A percentile compares a stretch with the other conserved stretches of the same genome.
Evolutionary conservation across 1,140 invertebrate species (phyloP).

Genomic region (Drosophila serrata): DNA sequence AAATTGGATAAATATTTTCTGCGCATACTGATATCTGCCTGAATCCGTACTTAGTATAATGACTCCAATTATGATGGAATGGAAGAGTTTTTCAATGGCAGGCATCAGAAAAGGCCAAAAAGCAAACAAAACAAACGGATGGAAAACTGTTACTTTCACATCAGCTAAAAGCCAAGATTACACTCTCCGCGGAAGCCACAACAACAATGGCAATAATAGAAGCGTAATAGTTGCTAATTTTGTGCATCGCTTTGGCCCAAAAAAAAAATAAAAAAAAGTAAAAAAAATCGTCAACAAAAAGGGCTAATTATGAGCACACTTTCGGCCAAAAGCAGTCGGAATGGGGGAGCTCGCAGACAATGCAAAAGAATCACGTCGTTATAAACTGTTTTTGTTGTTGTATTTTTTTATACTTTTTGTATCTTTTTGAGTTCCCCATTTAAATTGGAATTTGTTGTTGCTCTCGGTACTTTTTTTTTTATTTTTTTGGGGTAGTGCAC

Average conservation of each 20-base stretch:
- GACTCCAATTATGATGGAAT: slow-evolving; percentile 34
- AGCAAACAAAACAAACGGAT: slow-evolving; percentile 21
- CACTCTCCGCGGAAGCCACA: slow-evolving; percentile 29
- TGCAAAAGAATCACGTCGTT: slow-evolving; percentile 76
- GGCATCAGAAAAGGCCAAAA: slow-evolving; percentile 26
- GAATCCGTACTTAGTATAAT: slow-evolving; percentile 40
- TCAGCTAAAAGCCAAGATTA: slow-evolving; percentile 65
- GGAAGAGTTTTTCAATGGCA: slow-evolving; percentile 30
- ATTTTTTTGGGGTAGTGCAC: slow-evolving; percentile 37
- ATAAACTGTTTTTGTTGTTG: slow-evolving; percentile 61
- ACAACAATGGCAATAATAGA: slow-evolving; percentile 56
- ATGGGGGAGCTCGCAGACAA: slow-evolving; percentile 54
- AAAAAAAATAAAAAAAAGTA: slow-evolving; percentile 26
- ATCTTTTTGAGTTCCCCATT: slow-evolving; percentile 48
- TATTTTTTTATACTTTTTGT: slow-evolving; percentile 5
- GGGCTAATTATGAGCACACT: slow-evolving; percentile 80
- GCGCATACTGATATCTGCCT: slow-evolving; percentile 19
- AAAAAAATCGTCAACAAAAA: slow-evolving; percentile 62
- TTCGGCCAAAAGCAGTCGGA: slow-evolving; percentile 53
- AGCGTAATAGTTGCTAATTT: slow-evolving; percentile 80
- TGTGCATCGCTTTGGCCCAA: slow-evolving; percentile 55
- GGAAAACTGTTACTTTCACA: slow-evolving; percentile 78
- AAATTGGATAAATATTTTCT: slow-evolving; percentile 33
- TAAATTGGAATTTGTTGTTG: slow-evolving; percentile 48
- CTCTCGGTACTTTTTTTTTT: slow-evolving; percentile 5